Base-by-base conservation (phyloP, 2,888 invertebrate genomes). In the Folsomia manolachei region DNA sequence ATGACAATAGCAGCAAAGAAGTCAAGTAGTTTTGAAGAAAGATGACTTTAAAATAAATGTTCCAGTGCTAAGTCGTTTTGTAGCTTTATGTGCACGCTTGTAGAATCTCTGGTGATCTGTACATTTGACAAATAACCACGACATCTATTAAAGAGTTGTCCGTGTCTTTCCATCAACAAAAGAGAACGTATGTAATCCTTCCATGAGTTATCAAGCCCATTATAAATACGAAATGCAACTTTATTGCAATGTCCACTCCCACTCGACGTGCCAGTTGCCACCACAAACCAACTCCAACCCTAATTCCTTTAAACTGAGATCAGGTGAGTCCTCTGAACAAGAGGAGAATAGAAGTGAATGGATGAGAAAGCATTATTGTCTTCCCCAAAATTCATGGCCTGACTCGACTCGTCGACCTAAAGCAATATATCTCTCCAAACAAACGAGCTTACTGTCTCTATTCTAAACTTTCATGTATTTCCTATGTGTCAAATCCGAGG, bases 371-470 rank as follows among this genome's bases (percentile, higher is more conserved):
- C 56, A 21, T 56, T 56, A 56, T 56, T 56, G 56, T 56, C 56
- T 56, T 56, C 56, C 56, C 21, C 7, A n/a, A 56, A 56, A 14
- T 21, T 27, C 26, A 27, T 25, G 63, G 4, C 27, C 63, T 14
- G 27, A 9, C 4, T 27, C 27, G 18, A 25, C 27, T 14, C n/a
- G 18, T n/a, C 27, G 27, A 63, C 63, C 63, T 63, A 23, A 63
- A 63, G 63, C 63, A 63, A 63, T 63, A 63, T 63, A 63, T 63
- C 63, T 63, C 27, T 14, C 11, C 7, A 26, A 26, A 25, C 63
- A 63, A 27, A 25, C 27, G 56, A 56, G 18, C 56, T 56, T 19
- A 56, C 19, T 19, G 19, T 56, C 56, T 56, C 56, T 19, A 56
- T 19, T 56, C 21, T 56, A 19, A 39, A 39, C 21, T 56, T 56